Percentiles rank a stretch among this genome's conserved stretches.
phyloP scores from a whole-genome alignment of 1,140 invertebrate species.

The Hesperophylax magnus region DNA sequence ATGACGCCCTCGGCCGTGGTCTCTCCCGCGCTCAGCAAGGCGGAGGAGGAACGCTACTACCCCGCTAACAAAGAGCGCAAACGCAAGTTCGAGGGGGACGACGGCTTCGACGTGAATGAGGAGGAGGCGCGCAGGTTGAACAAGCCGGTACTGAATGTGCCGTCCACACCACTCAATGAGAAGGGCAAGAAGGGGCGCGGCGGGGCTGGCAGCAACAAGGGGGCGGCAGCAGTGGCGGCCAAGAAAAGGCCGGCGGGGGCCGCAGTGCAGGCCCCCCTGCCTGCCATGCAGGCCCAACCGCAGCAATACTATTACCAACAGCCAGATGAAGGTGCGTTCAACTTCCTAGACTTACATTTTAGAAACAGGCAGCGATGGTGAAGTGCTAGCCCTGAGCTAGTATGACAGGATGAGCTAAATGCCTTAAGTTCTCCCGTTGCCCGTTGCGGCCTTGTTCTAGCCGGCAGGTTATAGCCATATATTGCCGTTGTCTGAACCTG shows the following conservation, averaged over 20 bases:
- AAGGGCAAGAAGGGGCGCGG: constrained; percentile 64
- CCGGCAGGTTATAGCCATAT: constrained; percentile 33
- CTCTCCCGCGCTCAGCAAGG: constrained; percentile 62
- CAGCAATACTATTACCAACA: constrained; percentile 72
- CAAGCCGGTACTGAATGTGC: constrained; percentile 72
- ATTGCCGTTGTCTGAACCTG: no score
- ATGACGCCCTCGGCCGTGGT: constrained; percentile 63
- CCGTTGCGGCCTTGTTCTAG: constrained; percentile 42
- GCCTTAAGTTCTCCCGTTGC: constrained; percentile 46
- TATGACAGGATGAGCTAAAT: constrained; percentile 70
- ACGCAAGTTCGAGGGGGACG: constrained; percentile 77
- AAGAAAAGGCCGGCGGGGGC: constrained; percentile 69
- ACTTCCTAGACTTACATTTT: constrained; percentile 71
- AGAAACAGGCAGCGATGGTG: constrained; percentile 72
- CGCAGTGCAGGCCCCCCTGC: constrained; percentile 67
- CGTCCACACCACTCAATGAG: constrained; percentile 66
- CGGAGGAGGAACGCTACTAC: constrained; percentile 74
- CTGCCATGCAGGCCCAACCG: constrained; percentile 65
- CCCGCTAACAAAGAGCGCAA: constrained; percentile 81
- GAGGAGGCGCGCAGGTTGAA: constrained; percentile 69
- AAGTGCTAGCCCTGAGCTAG: constrained; percentile 72
- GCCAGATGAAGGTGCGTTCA: constrained; percentile 72
- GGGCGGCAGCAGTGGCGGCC: constrained; percentile 62
- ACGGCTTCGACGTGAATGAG: constrained; percentile 76
- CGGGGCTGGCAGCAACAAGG: constrained; percentile 56